Evolutionary conservation across 1,140 invertebrate species (phyloP).

Genomic region (Xylocopa sonorina): DNA sequence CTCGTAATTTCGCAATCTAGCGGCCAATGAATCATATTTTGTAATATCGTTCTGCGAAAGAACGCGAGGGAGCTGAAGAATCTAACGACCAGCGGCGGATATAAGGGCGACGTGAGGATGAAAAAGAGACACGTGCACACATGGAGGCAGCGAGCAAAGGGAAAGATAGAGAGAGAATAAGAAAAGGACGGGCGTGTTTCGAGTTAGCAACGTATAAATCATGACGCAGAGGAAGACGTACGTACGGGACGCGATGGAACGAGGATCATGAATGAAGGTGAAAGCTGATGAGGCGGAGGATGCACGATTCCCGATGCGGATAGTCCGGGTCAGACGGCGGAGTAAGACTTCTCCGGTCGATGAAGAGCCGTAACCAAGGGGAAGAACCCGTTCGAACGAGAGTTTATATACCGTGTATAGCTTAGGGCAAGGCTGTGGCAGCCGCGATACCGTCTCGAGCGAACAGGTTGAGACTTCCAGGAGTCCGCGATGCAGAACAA

Average conservation of each 20-base stretch:
- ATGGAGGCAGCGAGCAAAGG: too few species aligned
- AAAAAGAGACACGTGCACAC: too few species aligned
- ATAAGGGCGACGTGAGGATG: background rate
- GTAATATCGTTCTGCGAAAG: background rate
- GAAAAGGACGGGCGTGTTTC: background rate
- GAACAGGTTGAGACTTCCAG: slow-evolving; percentile 67
- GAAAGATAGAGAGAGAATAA: background rate
- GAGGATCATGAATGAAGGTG: slow-evolving; percentile 56
- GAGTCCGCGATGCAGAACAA: slow-evolving; percentile 68
- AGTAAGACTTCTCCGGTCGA: slow-evolving; percentile 65
- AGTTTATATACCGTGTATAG: slow-evolving; percentile 70
- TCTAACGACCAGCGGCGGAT: background rate
- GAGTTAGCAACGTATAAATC: slow-evolving; percentile 29
- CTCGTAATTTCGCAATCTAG: too few species aligned
- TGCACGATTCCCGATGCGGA: slow-evolving; percentile 57
- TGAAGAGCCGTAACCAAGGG: slow-evolving; percentile 63
- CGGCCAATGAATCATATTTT: too few species aligned
- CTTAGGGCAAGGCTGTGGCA: slow-evolving; percentile 67
- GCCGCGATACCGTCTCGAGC: slow-evolving; percentile 71
- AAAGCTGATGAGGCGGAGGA: slow-evolving; percentile 52
- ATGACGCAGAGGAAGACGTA: slow-evolving; percentile 8
- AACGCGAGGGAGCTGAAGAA: background rate
- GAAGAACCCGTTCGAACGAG: slow-evolving; percentile 68
- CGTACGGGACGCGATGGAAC: slow-evolving; percentile 1
- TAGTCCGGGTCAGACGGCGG: slow-evolving; percentile 56